phyloP scores from a whole-genome alignment of 2,888 invertebrate genomes.

The Acleris cristana region DNA sequence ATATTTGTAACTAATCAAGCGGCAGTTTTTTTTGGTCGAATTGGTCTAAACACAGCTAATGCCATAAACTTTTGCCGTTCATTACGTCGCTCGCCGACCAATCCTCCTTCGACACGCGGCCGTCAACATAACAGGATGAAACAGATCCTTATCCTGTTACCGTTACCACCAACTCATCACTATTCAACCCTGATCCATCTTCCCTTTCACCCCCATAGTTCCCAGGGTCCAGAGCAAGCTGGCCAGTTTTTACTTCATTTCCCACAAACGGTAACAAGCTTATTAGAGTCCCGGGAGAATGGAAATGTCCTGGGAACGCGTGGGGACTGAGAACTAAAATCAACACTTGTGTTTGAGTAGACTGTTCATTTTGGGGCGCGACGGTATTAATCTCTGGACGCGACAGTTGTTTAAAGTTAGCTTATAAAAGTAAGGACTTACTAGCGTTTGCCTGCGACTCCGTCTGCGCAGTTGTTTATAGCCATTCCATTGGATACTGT shows the following conservation, averaged over 20 bases:
- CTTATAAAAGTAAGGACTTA: background rate
- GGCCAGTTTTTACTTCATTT: slow-evolving; percentile 28
- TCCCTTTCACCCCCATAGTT: background rate
- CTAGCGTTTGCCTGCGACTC: too few relatives aligned
- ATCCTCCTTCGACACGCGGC: background rate
- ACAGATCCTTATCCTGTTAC: slow-evolving; percentile 20
- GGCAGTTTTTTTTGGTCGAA: too few relatives aligned
- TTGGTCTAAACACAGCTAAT: too few relatives aligned
- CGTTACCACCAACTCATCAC: slow-evolving; percentile 13
- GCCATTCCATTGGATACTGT: too few relatives aligned
- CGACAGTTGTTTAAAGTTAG: slow-evolving; percentile 39
- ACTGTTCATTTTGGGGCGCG: slow-evolving; percentile 63
- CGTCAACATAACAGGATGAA: slow-evolving; percentile 6
- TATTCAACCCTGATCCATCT: background rate
- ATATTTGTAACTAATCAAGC: too few relatives aligned
- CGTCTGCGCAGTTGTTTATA: too few relatives aligned
- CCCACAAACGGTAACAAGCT: slow-evolving; percentile 33
- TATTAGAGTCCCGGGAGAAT: slow-evolving; percentile 33
- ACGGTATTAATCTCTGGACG: slow-evolving; percentile 23
- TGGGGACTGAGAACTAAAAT: slow-evolving; percentile 76
- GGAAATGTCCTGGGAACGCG: slow-evolving; percentile 37
- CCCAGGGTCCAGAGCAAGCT: background rate
- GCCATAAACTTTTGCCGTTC: background rate
- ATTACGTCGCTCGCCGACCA: background rate
- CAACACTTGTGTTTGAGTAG: slow-evolving; percentile 66